Conservation (phyloP, 2,797 vertebrate species). For the Apodemus agrarius region DNA sequence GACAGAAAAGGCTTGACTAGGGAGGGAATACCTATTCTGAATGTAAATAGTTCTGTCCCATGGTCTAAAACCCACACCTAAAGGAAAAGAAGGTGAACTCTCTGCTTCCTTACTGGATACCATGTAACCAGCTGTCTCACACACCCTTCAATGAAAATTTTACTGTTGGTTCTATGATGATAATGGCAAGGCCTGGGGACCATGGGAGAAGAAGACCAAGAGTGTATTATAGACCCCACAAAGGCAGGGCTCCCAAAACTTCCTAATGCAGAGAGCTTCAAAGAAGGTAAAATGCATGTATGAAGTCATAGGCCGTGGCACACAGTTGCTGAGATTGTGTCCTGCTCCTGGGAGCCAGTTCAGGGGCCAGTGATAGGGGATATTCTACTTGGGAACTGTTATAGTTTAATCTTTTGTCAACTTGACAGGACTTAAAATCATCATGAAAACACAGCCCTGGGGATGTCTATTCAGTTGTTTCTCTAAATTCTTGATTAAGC, state of each 20-base stretch:
- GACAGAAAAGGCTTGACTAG: not conserved
- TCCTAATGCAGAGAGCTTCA: not conserved
- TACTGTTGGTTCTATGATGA: accelerated
- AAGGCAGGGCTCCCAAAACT: not conserved
- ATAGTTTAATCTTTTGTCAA: not conserved
- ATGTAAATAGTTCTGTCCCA: not conserved
- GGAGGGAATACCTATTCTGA: not conserved
- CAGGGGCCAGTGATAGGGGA: too few relatives aligned
- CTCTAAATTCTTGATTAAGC: not conserved
- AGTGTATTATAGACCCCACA: not conserved
- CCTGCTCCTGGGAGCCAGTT: not conserved
- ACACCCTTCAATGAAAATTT: not conserved
- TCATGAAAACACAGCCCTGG: not conserved
- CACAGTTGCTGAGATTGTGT: not conserved
- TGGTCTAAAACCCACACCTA: not conserved
- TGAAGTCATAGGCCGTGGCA: not conserved
- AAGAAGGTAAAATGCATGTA: not conserved
- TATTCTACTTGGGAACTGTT: not conserved
- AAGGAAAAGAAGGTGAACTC: not conserved
- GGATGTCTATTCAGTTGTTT: not conserved
- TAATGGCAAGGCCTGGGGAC: not conserved
- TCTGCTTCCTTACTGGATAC: not conserved
- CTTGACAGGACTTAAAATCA: not conserved
- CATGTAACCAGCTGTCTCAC: not conserved
- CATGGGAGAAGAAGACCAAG: not conserved